A percentile compares a stretch with the other conserved stretches of the same genome.
phyloP scores from a whole-genome alignment of 2,113 vertebrate species.

The Hyperopisus bebe region DNA sequence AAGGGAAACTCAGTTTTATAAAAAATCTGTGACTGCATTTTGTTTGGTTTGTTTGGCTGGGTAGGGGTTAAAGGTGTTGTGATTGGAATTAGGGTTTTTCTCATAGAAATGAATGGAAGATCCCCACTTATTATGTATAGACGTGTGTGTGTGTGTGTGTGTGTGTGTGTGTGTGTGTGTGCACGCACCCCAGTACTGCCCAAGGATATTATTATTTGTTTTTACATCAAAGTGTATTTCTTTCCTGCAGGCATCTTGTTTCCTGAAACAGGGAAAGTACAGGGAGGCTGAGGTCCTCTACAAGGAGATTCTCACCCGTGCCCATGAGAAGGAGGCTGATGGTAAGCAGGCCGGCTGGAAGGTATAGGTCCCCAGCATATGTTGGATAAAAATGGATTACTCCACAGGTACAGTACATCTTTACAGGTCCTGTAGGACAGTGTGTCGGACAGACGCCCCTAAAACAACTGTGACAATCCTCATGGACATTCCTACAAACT shows the following conservation, averaged over 20 bases:
- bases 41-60: not conserved
- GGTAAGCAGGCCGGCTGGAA: slow-evolving; percentile 51
- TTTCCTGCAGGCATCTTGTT: slow-evolving; percentile 70
- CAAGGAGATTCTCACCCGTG: slow-evolving; percentile 79
- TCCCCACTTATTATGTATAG: not conserved
- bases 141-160: too few species aligned
- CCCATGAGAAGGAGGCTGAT: slow-evolving; percentile 79
- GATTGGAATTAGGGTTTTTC: not conserved
- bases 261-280: slow-evolving; percentile 82
- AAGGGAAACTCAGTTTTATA: not conserved
- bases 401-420: not conserved
- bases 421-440: not conserved
- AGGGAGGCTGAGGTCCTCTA: slow-evolving; percentile 75
- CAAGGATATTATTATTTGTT: too few species aligned
- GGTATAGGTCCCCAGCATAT: not conserved
- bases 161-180: too few species aligned
- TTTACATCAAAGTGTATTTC: not conserved
- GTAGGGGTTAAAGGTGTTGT: not conserved
- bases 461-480: not conserved
- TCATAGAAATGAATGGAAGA: not conserved
- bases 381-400: not conserved
- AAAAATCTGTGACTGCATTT: not conserved
- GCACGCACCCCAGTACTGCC: too few species aligned
- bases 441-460: not conserved
- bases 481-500: not conserved